Conservation (phyloP, 23 tunicate genomes). For the Halocynthia aurantium region DNA sequence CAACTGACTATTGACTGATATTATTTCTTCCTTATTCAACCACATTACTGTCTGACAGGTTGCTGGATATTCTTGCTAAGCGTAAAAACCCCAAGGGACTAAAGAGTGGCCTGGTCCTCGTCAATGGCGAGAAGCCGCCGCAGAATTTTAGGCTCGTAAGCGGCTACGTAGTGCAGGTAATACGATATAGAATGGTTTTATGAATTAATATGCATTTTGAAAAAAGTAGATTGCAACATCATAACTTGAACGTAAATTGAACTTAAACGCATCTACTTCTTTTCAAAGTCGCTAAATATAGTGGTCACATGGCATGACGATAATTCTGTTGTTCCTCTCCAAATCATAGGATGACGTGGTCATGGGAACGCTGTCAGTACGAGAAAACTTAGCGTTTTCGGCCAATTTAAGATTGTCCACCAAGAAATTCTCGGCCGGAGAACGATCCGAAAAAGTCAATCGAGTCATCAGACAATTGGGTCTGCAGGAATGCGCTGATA, state of each 20-base stretch:
- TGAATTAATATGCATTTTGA: too few species aligned
- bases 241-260: too few species aligned
- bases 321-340: background rate
- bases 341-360: constrained; percentile 18
- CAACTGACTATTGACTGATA: too few species aligned
- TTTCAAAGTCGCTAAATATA: too few species aligned
- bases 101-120: constrained; percentile 61
- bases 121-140: constrained; percentile 62
- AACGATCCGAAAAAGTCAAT: constrained; percentile 10
- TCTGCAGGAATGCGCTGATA: constrained; percentile 24
- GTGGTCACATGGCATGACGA: too few species aligned
- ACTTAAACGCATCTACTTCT: too few species aligned
- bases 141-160: constrained; percentile 70
- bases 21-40: too few species aligned
- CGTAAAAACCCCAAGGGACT: constrained; percentile 81
- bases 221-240: too few species aligned
- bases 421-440: background rate
- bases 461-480: constrained; percentile 22
- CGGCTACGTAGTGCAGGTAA: constrained; percentile 94
- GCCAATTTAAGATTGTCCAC: constrained; percentile 16
- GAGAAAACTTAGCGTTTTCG: constrained; percentile 22
- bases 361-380: constrained; percentile 22
- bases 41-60: constrained; percentile 17
- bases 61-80: constrained; percentile 70
- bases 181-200: background rate